Conservation (phyloP, 2,888 invertebrate genomes). For the Leptopilina drosophilae region DNA sequence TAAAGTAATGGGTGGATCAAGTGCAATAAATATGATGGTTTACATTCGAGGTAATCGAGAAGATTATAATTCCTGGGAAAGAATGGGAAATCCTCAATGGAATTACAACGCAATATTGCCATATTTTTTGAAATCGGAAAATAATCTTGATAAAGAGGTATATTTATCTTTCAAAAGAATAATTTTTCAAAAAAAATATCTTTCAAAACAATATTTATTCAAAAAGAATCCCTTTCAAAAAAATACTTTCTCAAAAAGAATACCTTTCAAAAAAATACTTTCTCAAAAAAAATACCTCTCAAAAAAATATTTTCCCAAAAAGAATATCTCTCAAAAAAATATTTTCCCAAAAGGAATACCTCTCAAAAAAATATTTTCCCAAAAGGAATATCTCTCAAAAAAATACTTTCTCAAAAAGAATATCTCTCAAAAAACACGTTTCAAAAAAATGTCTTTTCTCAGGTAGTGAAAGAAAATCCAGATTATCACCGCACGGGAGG, state of each 20-base stretch:
- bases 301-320: too few relatives aligned
- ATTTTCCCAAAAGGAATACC: background rate
- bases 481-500: constrained; percentile 81
- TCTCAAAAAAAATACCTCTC: too few relatives aligned
- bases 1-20: constrained; percentile 89
- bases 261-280: too few relatives aligned
- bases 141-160: constrained; percentile 75
- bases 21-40: constrained; percentile 94
- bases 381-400: background rate
- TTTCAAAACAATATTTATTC: too few relatives aligned
- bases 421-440: too few relatives aligned
- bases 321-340: too few relatives aligned
- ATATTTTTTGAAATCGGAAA: constrained; percentile 92
- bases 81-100: constrained; percentile 91
- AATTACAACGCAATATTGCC: constrained; percentile 88
- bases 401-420: too few relatives aligned
- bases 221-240: too few relatives aligned
- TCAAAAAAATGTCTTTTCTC: constrained; percentile 34
- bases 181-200: background rate
- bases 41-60: constrained; percentile 92
- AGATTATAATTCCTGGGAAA: constrained; percentile 91
- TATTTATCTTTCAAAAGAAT: background rate
- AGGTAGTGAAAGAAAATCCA: constrained; percentile 73
- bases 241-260: too few relatives aligned
- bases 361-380: background rate